Evolutionary conservation across 2,797 vertebrate genomes (phyloP), one percentile per base, ranked within the genome.

Genomic region (Sitta carolinensis): DNA sequence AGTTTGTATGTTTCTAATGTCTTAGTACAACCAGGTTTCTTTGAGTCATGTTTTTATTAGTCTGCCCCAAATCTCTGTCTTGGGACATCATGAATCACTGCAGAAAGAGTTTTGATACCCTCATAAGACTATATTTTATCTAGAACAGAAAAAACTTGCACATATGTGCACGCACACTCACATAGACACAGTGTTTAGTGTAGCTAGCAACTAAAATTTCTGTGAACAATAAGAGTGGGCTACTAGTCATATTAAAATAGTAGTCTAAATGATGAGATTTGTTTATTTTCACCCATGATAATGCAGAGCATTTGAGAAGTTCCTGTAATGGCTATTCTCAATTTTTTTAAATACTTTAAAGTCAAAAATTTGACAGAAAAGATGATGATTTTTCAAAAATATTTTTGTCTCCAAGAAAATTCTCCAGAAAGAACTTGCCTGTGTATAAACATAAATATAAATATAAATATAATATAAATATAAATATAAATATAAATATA

Each of bases 151-250:
- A 67, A 69, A 34, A 2, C 5, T 62, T 54, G 7, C 6, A 29
- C 3, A 4, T 4, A 5, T 9, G 5, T 21, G 7, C 5, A 1
- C 2, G 7, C 16, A 7, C 1, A 6, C 18, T 58, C 5, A 11
- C 5, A 30, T 5, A 36, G 4, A 27, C 9, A 21, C 0, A 27
- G 5, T 13, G 6, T 15, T 78, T 55, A 22, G 3, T 23, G 15
- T 64, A 72, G 6, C 16, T 14, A 42, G 3, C 7, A 47, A 9
- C 2, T 26, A 61, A 51, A 57, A 38, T 30, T 57, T 26, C 34
- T 55, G 21, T n/a, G 17, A 55, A 26, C 3, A 4, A 5, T 19
- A 66, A 62, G 0, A 18, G 4, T 22, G 13, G 42, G 62, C 15
- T 58, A 32, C 27, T 40, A 66, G 68, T 52, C 6, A 30, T 22